Percentiles rank a stretch among this genome's conserved stretches.
These are phyloP conservation scores for Oncopeltus fasciatus DNA, from an alignment of 1,140 invertebrate species.

Conservation along the genomic window DNA sequence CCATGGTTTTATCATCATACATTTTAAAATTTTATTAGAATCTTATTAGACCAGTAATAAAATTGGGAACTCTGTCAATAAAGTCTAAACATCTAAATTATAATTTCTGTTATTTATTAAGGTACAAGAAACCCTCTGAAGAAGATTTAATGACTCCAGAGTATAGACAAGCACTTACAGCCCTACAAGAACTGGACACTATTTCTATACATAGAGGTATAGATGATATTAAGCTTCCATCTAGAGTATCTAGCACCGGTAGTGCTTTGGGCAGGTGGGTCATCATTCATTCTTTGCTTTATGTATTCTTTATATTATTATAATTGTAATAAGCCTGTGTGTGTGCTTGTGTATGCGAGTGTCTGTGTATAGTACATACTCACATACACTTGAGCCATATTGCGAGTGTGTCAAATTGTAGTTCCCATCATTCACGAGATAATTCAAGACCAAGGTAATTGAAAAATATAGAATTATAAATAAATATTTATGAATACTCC, in stretches of 20 bases:
- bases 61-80: too few species aligned
- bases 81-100: too few species aligned
- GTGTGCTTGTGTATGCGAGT: not conserved
- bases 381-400: too few species aligned
- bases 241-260: not conserved
- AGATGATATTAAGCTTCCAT: conserved; percentile 33
- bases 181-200: conserved; percentile 32
- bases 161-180: conserved; percentile 33
- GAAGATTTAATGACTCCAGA: conserved; percentile 38
- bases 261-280: conserved; percentile 2
- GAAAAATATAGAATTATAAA: too few species aligned
- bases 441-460: too few species aligned
- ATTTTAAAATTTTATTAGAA: too few species aligned
- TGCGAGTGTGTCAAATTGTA: too few species aligned
- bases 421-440: too few species aligned
- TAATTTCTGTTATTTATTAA: conserved; percentile 26
- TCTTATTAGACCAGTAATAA: too few species aligned
- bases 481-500: too few species aligned
- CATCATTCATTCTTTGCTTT: not conserved
- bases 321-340: not conserved
- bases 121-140: conserved; percentile 43
- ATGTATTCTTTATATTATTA: not conserved
- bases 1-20: too few species aligned
- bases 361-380: too few species aligned
- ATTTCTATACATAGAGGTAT: conserved; percentile 44